Evolutionary conservation across 2,888 invertebrate species (phyloP).

Genomic region (Drosophila atripex): DNA sequence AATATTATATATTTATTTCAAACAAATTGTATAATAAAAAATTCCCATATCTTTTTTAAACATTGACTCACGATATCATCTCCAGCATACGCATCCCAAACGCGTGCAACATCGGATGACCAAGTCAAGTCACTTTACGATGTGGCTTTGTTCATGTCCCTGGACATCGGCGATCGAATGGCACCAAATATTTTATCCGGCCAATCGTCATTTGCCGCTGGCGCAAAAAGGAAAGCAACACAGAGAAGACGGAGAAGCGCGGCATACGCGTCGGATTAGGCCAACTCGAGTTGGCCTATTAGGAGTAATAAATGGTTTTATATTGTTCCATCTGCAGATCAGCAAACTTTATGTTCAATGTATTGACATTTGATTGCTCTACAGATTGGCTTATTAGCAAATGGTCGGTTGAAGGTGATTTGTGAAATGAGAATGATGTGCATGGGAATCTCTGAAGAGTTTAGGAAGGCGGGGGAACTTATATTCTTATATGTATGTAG

Average conservation of each 20-base stretch:
- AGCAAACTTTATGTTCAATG: conserved; percentile 56
- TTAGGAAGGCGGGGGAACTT: background rate
- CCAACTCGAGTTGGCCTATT: conserved; percentile 60
- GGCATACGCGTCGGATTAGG: conserved; percentile 57
- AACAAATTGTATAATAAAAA: background rate
- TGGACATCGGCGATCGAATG: conserved; percentile 62
- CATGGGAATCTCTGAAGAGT: conserved; percentile 7
- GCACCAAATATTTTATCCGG: conserved; percentile 73
- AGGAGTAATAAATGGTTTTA: conserved; percentile 67
- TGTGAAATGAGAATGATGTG: background rate
- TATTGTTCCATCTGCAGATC: conserved; percentile 56
- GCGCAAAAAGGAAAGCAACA: conserved; percentile 5
- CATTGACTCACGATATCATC: conserved; percentile 14
- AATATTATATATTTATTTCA: background rate
- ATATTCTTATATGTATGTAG: background rate
- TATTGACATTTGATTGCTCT: conserved; percentile 75
- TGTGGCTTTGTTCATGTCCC: conserved; percentile 74
- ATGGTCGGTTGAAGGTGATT: conserved; percentile 10
- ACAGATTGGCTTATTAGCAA: conserved; percentile 71
- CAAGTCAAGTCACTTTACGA: conserved; percentile 59
- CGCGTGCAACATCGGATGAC: conserved; percentile 27
- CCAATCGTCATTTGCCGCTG: conserved; percentile 36
- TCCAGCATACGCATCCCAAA: conserved; percentile 18
- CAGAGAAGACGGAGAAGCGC: conserved; percentile 7
- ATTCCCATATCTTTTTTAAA: background rate